phyloP scores from a whole-genome alignment of 1,140 invertebrate species.

The Drosophila kohkoa region DNA sequence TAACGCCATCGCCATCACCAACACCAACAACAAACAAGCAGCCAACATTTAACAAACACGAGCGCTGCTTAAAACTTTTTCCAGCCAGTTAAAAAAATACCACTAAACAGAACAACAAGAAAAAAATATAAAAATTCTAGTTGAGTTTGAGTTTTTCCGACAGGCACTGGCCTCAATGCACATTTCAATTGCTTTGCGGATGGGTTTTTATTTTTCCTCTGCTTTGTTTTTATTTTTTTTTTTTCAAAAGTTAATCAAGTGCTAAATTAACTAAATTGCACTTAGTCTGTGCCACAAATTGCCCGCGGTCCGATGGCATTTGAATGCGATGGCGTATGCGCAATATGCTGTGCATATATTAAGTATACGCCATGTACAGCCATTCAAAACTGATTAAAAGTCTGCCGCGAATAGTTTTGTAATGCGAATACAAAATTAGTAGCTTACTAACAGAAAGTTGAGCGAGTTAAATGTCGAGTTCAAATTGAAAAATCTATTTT shows the following conservation, averaged over 20 bases:
- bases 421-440: slow-evolving; percentile 13
- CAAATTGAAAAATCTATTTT: not conserved
- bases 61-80: slow-evolving; percentile 69
- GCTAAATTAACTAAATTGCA: slow-evolving; percentile 79
- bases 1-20: slow-evolving; percentile 24
- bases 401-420: slow-evolving; percentile 14
- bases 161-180: slow-evolving; percentile 67
- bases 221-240: slow-evolving; percentile 6
- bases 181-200: slow-evolving; percentile 69
- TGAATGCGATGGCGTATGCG: slow-evolving; percentile 56
- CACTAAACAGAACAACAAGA: slow-evolving; percentile 24
- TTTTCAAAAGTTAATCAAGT: slow-evolving; percentile 73
- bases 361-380: slow-evolving; percentile 48
- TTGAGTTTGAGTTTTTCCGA: slow-evolving; percentile 69
- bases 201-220: slow-evolving; percentile 29
- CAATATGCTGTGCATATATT: slow-evolving; percentile 50
- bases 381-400: slow-evolving; percentile 23
- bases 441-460: slow-evolving; percentile 4
- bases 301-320: slow-evolving; percentile 42
- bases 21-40: slow-evolving; percentile 46
- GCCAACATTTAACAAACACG: slow-evolving; percentile 68
- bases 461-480: not conserved
- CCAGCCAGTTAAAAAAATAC: slow-evolving; percentile 65
- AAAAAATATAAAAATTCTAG: slow-evolving; percentile 50
- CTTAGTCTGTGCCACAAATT: slow-evolving; percentile 57